phyloP scores from a whole-genome alignment of 2,113 vertebrate genomes.

The Rhinopomastus cyanomelas region DNA sequence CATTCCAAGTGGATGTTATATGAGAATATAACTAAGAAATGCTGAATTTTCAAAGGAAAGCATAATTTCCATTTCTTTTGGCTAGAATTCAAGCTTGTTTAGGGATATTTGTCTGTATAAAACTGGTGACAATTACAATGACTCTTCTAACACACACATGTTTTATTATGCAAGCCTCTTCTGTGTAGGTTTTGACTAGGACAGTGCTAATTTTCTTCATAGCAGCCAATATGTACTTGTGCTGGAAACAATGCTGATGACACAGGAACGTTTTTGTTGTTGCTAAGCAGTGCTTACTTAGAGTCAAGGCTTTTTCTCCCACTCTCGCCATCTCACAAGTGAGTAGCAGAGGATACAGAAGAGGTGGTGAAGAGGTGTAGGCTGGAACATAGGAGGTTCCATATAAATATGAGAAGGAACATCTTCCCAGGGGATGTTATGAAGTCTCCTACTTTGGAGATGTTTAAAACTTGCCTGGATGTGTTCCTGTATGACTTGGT shows the following conservation, averaged over 20 bases:
- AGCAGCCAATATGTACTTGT: background rate
- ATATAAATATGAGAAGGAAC: too few species aligned
- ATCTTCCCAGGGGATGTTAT: too few species aligned
- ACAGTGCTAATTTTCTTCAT: background rate
- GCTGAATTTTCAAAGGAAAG: background rate
- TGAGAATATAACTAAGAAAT: background rate
- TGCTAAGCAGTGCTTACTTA: background rate
- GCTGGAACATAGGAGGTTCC: too few species aligned
- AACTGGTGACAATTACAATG: background rate
- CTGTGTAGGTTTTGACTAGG: background rate
- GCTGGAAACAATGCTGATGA: background rate
- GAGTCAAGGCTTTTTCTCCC: background rate
- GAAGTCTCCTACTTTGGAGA: too few species aligned
- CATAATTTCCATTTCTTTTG: background rate
- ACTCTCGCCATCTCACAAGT: background rate
- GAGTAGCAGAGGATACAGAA: background rate
- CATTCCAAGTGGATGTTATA: rapidly evolving
- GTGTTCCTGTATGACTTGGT: too few species aligned
- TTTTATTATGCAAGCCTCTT: background rate
- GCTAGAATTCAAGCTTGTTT: background rate
- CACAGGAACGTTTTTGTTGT: background rate
- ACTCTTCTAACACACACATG: background rate
- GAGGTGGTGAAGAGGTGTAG: background rate
- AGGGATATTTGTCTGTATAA: background rate
- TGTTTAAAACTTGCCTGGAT: too few species aligned